Conservation (phyloP, 2,113 vertebrate genomes). For the Halichoerus grypus region DNA sequence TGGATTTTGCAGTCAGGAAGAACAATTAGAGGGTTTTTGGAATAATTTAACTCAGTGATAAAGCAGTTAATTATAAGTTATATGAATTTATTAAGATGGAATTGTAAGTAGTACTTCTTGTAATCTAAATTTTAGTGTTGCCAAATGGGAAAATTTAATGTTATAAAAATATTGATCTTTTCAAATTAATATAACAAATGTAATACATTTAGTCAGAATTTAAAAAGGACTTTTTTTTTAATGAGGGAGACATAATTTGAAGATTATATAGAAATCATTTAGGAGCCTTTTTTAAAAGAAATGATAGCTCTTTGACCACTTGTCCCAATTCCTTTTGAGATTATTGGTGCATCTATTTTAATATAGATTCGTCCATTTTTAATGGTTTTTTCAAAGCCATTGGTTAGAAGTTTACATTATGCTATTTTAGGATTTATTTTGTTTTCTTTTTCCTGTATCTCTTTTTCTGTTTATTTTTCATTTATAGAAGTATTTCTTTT, state of each 20-base stretch:
- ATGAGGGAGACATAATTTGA: background rate
- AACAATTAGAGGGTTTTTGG: background rate
- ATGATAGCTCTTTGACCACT: background rate
- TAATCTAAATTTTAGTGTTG: background rate
- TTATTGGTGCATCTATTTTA: background rate
- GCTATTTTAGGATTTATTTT: background rate
- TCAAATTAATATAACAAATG: background rate
- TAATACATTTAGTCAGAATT: background rate
- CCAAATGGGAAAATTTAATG: background rate
- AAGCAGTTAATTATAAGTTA: background rate
- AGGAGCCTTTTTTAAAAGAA: background rate
- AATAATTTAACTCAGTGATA: background rate
- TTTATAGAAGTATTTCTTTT: background rate
- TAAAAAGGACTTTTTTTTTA: background rate
- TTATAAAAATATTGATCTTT: background rate
- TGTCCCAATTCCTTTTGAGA: background rate
- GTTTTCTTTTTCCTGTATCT: too few relatives aligned
- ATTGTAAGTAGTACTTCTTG: background rate
- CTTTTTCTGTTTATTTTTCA: background rate
- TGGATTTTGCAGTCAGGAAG: background rate
- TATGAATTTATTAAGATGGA: background rate
- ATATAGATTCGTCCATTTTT: background rate
- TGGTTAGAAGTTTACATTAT: background rate
- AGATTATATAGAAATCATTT: background rate
- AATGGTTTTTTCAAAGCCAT: background rate